Evolutionary conservation across 1,140 invertebrate species (phyloP), one percentile per base, ranked within the genome.

Genomic region (Leptoteleia sp.): DNA sequence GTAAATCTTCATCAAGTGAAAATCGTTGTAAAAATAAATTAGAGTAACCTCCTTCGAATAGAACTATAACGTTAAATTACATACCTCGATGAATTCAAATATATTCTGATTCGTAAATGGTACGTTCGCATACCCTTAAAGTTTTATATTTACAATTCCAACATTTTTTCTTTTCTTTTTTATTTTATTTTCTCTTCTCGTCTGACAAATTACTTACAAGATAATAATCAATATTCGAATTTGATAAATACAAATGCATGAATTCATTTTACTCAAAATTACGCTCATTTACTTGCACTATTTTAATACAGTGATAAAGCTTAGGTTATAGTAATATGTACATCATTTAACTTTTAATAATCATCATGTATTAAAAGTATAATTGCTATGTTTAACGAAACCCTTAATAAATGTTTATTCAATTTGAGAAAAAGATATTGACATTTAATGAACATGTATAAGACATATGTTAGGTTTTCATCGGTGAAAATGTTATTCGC

Each of bases 1-100:
- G 1, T 43, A 6, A 42, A 52, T 33, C 22, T 22, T 40, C 4
- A 16, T 40, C 17, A 50, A 47, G 37, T 42, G 11, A 52, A 52
- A 65, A 33, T 42, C 19, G 22, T 52, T 65, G 25, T 65, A 52
- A 65, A 65, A 65, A 65, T 65, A 65, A 65, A 50, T 42, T 31
- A 65, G 6, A 43, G 61, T 27, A 48, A 67, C 33, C 48, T 45
- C 13, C 45, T 42, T 1, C 33, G 12, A 61, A 61, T 61, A 57
- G 19, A 57, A 57, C 29, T 40, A 29, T 16, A 57, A 57, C 25
- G n/a, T 57, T 31, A 29, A 42, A 42, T 16, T 57, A 57, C 25
- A 42, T 29, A 29, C 31, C 17, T 33, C 7, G 40, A 42, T 59
- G 22, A 59, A 57, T 45, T 45, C 13, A 59, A 59, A 43, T 59